phyloP scores from a whole-genome alignment of 2,888 invertebrate genomes.

The Stenoptilia bipunctidactyla region DNA sequence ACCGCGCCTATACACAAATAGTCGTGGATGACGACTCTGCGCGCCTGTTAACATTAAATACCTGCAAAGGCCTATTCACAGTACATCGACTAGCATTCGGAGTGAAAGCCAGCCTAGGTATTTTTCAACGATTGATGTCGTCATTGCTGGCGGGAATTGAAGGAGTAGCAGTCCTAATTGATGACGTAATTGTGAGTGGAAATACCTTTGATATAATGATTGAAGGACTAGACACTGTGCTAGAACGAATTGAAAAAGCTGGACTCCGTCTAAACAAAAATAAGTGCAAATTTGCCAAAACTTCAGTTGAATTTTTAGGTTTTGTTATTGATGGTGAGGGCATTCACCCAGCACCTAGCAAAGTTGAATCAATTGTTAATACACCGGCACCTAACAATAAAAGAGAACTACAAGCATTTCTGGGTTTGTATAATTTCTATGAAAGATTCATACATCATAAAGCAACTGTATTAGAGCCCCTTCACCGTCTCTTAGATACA shows the following conservation, averaged over 20 bases:
- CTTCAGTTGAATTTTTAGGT: conserved; percentile 10
- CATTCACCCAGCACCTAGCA: too few relatives aligned
- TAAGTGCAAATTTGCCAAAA: conserved; percentile 10
- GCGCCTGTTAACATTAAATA: too few relatives aligned
- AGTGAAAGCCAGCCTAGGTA: conserved; percentile 13
- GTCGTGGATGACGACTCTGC: too few relatives aligned
- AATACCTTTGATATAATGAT: conserved; percentile 8
- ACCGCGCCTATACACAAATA: too few relatives aligned
- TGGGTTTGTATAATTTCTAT: too few relatives aligned
- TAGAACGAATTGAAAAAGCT: conserved; percentile 8
- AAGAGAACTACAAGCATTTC: too few relatives aligned
- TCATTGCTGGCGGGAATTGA: conserved; percentile 11
- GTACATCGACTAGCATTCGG: too few relatives aligned
- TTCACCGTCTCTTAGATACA: too few relatives aligned
- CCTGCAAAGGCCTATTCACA: too few relatives aligned
- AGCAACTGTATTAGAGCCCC: conserved; percentile 17
- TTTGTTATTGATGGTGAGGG: too few relatives aligned
- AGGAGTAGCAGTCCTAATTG: conserved; percentile 13
- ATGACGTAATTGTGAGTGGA: conserved; percentile 13
- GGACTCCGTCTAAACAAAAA: conserved; percentile 9
- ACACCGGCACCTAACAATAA: conserved; percentile 15
- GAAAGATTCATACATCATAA: too few relatives aligned
- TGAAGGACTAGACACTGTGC: conserved; percentile 7
- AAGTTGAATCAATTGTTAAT: conserved; percentile 8
- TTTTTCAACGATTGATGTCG: conserved; percentile 15